These are phyloP conservation scores for Polietes domitor DNA, from an alignment of 2,888 invertebrate species.

Conservation along the genomic window DNA sequence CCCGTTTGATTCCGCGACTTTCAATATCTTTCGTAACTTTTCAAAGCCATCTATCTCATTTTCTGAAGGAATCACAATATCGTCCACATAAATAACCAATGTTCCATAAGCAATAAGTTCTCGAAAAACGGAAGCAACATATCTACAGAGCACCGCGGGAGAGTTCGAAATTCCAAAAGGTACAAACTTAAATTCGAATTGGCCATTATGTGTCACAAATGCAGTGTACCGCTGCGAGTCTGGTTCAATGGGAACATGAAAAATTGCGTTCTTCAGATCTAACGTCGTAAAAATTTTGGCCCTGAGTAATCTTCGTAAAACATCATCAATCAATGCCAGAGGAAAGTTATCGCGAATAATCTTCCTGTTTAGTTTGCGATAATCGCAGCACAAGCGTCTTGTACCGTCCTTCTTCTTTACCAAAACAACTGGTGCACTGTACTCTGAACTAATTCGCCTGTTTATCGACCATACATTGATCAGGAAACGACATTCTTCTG, in stretches of 20 bases:
- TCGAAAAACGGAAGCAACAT: conserved; percentile 50
- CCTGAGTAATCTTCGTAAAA: conserved; percentile 40
- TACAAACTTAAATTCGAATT: conserved; percentile 57
- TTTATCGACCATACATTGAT: conserved; percentile 58
- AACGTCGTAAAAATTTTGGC: conserved; percentile 49
- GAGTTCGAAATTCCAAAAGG: conserved; percentile 49
- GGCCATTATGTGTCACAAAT: conserved; percentile 55
- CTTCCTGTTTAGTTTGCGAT: conserved; percentile 43
- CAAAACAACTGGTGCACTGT: conserved; percentile 48
- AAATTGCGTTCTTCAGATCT: conserved; percentile 56
- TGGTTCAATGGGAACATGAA: conserved; percentile 57
- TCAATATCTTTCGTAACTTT: conserved; percentile 30
- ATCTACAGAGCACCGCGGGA: conserved; percentile 40
- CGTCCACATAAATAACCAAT: conserved; percentile 41
- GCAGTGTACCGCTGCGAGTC: conserved; percentile 46
- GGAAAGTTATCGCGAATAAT: conserved; percentile 58
- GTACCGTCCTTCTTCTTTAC: conserved; percentile 52
- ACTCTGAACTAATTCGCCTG: conserved; percentile 54
- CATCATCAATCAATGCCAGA: conserved; percentile 56
- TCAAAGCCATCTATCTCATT: conserved; percentile 45
- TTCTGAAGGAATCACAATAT: conserved; percentile 39
- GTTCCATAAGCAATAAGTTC: conserved; percentile 43
- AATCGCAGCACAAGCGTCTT: conserved; percentile 55
- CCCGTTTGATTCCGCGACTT: conserved; percentile 34
- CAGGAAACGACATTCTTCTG: conserved; percentile 68